Base-by-base conservation (phyloP, 2,113 vertebrate species). In the Oostethus manadensis region DNA sequence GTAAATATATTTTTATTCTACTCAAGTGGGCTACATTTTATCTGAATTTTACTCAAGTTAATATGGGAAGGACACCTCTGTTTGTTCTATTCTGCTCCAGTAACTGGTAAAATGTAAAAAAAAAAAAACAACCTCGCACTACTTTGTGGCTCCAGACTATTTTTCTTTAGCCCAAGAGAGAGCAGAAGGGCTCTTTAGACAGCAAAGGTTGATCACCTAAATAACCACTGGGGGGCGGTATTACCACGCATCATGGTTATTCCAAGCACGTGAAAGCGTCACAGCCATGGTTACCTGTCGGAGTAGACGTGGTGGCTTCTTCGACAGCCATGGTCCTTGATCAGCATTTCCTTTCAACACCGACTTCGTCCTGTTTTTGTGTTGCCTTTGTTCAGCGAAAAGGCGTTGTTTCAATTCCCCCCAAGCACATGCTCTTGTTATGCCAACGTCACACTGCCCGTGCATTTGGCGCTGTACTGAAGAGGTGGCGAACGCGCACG, bases 151-250 rank as follows among this genome's bases (percentile, higher is more conserved):
- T n/a, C n/a, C n/a, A n/a, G n/a, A n/a, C n/a, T n/a, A n/a, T n/a
- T n/a, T n/a, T n/a, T n/a, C n/a, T n/a, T n/a, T n/a, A 26, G 3
- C 23, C 23, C 23, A 26, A 26, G 5, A 26, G 3, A 26, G 5
- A 26, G 5, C 23, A 26, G n/a, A n/a, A n/a, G n/a, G n/a, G n/a
- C n/a, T n/a, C n/a, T n/a, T n/a, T n/a, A n/a, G n/a, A n/a, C n/a
- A n/a, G n/a, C n/a, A n/a, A n/a, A n/a, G n/a, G 68, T 64, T 73
- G 58, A 67, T 66, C 61, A 40, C 6, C 5, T 0, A 29, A 51
- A 0, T 0, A 17, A 60, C 68, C 88, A 79, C 82, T 73, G 84
- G 85, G 57, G 71, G 87, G 76, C 75, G 57, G 16, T 73, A 56
- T 76, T 9, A 29, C 20, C 6, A 33, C 43, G 26, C 58, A 58